Evolutionary conservation across 2,113 vertebrate genomes (phyloP), one percentile per base, ranked within the genome.

Genomic region (Tonatia bakeri): DNA sequence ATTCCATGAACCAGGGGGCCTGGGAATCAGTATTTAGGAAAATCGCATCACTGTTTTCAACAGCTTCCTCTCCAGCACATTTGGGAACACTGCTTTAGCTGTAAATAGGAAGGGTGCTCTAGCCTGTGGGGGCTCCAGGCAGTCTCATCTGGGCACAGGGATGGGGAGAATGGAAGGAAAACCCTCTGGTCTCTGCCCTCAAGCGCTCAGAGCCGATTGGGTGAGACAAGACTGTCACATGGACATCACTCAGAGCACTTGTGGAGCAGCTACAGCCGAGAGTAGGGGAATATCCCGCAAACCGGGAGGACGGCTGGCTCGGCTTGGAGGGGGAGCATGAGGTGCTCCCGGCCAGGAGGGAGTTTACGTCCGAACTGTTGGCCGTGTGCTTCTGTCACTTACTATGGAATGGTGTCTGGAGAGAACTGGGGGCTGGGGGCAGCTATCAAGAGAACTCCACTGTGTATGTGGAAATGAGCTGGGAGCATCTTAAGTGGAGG

Each of bases 381-480:
- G 45, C 87, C 97, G 91, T 96, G 97, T 98, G 96, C 85, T 98
- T 88, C 54, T 77, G 89, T 79, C 86, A 13, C 94, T 93, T 96
- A 90, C 97, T 83, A 52, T 45, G 93, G 83, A 97, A 85, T 87
- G 72, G 0, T 95, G 86, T 96, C 92, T 73, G 64, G 95, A 98
- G 97, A 87, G 95, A 96, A 69, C 88, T 81, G 64, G 92, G 24
- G 92, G 52, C 96, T 94, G 76, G 95, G 4, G 70, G 84, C 95
- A 97, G 97, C 97, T 97, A 94, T 50, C 91, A 97, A 90, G 90
- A 94, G 69, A 93, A 97, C 94, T 96, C 97, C 92, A 83, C 88
- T 7, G 22, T 91, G 7, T 83, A 85, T 96, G 92, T n/a, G 87
- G 91, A 86, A 47, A 0, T 22, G 76, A 92, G 91, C 92, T 83